Evolutionary conservation across 2,113 vertebrate genomes (phyloP).

Genomic region (Entomyzon cyanotis): DNA sequence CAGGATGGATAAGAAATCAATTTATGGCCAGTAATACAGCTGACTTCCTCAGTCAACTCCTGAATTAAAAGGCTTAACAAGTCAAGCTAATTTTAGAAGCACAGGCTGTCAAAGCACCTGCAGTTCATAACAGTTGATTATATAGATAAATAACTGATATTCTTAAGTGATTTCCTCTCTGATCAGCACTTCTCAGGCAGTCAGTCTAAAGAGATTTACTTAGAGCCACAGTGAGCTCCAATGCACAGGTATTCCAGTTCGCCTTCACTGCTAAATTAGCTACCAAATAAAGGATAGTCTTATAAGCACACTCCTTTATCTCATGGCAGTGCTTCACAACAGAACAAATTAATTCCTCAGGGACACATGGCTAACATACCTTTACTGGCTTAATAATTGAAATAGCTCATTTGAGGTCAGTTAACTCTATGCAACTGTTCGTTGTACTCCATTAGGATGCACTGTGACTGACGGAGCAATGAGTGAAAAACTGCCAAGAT

Average conservation of each 20-base stretch:
- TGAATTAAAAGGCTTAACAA: neutral
- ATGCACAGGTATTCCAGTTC: neutral
- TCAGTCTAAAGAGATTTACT: neutral
- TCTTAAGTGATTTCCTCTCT: neutral
- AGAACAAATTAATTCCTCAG: constrained; percentile 3
- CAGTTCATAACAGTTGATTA: neutral
- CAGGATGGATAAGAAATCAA: neutral
- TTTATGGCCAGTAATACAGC: neutral
- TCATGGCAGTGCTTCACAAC: neutral
- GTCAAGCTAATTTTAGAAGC: neutral
- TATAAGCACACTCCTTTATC: neutral
- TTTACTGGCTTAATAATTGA: neutral
- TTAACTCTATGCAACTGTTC: neutral
- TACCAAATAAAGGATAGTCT: neutral
- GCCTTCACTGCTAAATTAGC: constrained; percentile 2
- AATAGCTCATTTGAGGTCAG: neutral
- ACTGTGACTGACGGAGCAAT: neutral
- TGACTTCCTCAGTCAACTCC: neutral
- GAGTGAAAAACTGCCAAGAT: neutral
- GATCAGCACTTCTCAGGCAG: neutral
- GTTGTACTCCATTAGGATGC: neutral
- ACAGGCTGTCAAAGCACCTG: neutral
- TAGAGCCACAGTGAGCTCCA: neutral
- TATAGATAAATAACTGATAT: neutral
- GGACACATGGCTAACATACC: neutral